Conservation (phyloP, 2,113 vertebrate species). For the Trochalopteron elliotii region DNA sequence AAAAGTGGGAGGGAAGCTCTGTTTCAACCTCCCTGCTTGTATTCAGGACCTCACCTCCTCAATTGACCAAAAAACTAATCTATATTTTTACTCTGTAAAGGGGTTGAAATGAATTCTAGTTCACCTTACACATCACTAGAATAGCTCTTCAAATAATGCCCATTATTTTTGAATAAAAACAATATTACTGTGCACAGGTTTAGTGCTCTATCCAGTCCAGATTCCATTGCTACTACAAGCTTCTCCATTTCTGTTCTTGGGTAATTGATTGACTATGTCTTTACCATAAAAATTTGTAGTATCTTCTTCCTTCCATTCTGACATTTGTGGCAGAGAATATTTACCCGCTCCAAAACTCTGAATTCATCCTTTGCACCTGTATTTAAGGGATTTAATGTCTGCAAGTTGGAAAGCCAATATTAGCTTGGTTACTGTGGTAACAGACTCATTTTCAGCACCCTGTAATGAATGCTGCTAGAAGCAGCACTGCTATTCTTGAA, state of each 20-base stretch:
- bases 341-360: neutral
- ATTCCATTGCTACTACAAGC: neutral
- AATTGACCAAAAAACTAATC: neutral
- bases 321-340: neutral
- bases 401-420: constrained; percentile 42
- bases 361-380: constrained; percentile 24
- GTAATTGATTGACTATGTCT: neutral
- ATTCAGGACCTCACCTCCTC: neutral
- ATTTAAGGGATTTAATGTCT: constrained; percentile 42
- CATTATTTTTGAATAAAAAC: neutral
- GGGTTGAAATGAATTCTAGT: neutral
- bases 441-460: constrained; percentile 54
- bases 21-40: neutral
- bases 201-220: neutral
- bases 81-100: neutral
- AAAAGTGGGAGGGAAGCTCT: neutral
- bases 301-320: neutral
- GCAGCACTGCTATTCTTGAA: constrained; percentile 48
- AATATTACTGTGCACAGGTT: neutral
- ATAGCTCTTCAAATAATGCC: neutral
- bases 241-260: neutral
- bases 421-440: constrained; percentile 64
- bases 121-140: neutral
- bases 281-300: neutral
- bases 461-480: constrained; percentile 41